Percentiles rank a stretch among this genome's conserved stretches.
These are phyloP conservation scores for Ammodytes dubius DNA, from an alignment of 2,113 vertebrate species.

Conservation along the genomic window DNA sequence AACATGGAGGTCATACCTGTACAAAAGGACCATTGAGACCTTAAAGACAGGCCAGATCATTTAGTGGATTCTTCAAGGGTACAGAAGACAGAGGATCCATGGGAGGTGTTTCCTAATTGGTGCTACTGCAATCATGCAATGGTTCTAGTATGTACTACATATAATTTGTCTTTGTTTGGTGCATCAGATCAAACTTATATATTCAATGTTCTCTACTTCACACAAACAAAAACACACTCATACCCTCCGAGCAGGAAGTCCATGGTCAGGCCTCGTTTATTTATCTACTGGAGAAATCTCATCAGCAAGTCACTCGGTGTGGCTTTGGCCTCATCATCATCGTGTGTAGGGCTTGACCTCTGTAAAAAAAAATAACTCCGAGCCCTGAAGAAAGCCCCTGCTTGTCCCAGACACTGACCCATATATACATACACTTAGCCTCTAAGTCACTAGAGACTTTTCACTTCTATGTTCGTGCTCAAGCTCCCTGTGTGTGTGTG, in stretches of 20 bases:
- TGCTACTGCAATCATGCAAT: slow-evolving; percentile 39
- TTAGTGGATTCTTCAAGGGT: slow-evolving; percentile 20
- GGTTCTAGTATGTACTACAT: slow-evolving; percentile 7
- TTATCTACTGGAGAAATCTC: slow-evolving; percentile 73
- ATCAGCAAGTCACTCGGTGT: slow-evolving; percentile 58
- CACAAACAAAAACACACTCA: slow-evolving; percentile 57
- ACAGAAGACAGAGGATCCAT: slow-evolving; percentile 8
- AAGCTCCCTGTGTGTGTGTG: slow-evolving; percentile 39
- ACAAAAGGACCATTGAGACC: slow-evolving; percentile 72
- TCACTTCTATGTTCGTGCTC: slow-evolving; percentile 68
- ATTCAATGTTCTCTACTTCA: neutral
- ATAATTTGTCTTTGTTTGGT: slow-evolving; percentile 30
- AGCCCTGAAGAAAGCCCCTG: slow-evolving; percentile 69
- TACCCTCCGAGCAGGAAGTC: slow-evolving; percentile 61
- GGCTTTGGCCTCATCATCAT: slow-evolving; percentile 56
- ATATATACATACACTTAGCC: slow-evolving; percentile 69
- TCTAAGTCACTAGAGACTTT: slow-evolving; percentile 77
- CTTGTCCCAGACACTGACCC: slow-evolving; percentile 63
- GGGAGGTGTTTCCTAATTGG: slow-evolving; percentile 44
- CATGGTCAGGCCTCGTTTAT: slow-evolving; percentile 70
- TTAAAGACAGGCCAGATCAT: slow-evolving; percentile 29
- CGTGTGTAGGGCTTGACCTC: slow-evolving; percentile 69
- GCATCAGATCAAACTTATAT: slow-evolving; percentile 25
- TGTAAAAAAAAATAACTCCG: slow-evolving; percentile 75
- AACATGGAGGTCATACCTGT: slow-evolving; percentile 47